phyloP scores from a whole-genome alignment of 2,797 vertebrate species.

The Sylvilagus floridanus region DNA sequence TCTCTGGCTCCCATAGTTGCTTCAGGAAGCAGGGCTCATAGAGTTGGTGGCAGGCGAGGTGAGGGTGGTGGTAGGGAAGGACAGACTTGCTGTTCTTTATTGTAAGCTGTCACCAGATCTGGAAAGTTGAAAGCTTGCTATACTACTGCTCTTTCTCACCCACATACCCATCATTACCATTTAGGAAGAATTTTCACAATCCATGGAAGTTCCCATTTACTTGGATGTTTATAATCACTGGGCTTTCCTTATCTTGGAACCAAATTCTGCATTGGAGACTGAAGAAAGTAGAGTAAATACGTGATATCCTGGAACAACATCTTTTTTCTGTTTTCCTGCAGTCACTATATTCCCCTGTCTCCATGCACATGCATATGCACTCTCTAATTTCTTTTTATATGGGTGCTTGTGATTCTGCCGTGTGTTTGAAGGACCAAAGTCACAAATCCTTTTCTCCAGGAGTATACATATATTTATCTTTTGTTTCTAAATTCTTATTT shows the following conservation, averaged over 20 bases:
- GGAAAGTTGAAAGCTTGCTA: background rate
- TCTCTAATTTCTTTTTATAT: background rate
- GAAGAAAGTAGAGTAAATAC: background rate
- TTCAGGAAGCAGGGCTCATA: background rate
- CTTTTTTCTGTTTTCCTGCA: background rate
- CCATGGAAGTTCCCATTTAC: background rate
- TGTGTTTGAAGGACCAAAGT: background rate
- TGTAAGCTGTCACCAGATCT: background rate
- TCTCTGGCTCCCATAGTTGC: background rate
- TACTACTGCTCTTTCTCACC: background rate
- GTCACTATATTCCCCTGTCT: background rate
- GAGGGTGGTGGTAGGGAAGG: background rate
- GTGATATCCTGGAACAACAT: background rate
- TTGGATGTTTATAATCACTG: background rate
- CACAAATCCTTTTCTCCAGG: slow-evolving; percentile 14
- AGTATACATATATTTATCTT: background rate
- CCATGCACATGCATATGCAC: background rate
- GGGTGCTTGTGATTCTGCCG: background rate
- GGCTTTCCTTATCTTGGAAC: background rate
- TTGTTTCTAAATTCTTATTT: too few relatives aligned
- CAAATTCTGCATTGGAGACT: slow-evolving; percentile 5
- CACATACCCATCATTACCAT: background rate
- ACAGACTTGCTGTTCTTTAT: background rate
- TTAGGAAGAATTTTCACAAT: slow-evolving; percentile 13
- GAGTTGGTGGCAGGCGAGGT: background rate